Evolutionary conservation across 2,113 vertebrate species (phyloP).

Genomic region (Sylvicapra grimmia): DNA sequence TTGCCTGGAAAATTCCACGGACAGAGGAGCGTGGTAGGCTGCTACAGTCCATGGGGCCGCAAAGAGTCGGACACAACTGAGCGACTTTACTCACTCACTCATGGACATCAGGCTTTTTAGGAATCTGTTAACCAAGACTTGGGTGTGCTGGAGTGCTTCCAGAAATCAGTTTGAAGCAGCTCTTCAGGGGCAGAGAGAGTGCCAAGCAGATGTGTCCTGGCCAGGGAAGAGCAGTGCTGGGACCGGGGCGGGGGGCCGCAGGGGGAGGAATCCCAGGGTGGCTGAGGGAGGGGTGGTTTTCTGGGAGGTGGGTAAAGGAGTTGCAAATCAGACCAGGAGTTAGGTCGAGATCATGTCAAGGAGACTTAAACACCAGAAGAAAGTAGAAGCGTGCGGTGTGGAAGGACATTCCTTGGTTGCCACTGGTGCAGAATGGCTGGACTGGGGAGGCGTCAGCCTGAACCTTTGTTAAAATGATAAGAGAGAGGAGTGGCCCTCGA

Average conservation of each 20-base stretch:
- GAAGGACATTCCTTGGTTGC: too few relatives aligned
- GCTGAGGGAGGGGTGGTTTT: background rate
- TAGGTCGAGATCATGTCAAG: background rate
- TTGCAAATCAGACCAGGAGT: background rate
- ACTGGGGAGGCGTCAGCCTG: background rate
- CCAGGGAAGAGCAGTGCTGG: background rate
- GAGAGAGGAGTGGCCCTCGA: background rate
- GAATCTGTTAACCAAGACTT: background rate
- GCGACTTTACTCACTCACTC: too few relatives aligned
- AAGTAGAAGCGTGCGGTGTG: background rate
- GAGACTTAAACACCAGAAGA: background rate
- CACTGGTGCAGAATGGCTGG: background rate
- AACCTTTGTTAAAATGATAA: background rate
- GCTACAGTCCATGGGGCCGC: too few relatives aligned
- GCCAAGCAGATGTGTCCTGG: background rate
- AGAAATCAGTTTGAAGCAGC: background rate
- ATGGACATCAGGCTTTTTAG: background rate
- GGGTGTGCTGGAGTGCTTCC: background rate
- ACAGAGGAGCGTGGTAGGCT: too few relatives aligned
- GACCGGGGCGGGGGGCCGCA: rapidly evolving
- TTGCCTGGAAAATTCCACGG: too few relatives aligned
- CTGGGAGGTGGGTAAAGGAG: background rate
- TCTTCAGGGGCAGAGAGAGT: background rate
- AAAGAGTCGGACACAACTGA: too few relatives aligned
- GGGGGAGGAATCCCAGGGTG: background rate